phyloP scores from a whole-genome alignment of 2,797 vertebrate species.

The Tadarida brasiliensis region DNA sequence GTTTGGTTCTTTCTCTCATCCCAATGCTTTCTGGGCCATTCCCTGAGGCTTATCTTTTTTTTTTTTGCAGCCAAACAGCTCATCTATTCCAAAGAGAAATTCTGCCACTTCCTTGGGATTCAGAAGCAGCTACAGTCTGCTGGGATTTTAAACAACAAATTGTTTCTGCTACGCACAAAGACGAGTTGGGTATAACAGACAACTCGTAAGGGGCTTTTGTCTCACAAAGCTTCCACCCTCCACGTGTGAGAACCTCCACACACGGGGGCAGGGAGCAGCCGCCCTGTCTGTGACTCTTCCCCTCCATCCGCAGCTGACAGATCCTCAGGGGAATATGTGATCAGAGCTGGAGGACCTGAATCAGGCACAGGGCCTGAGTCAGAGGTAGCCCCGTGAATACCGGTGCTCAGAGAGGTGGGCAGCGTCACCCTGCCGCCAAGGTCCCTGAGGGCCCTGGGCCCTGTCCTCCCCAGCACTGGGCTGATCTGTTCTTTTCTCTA shows the following conservation, averaged over 20 bases:
- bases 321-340: not conserved
- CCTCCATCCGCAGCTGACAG: not conserved
- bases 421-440: accelerated
- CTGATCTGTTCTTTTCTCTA: not conserved
- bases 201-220: not conserved
- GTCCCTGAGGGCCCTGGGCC: not conserved
- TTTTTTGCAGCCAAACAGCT: slow-evolving; percentile 30
- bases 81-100: slow-evolving; percentile 52
- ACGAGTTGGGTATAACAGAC: not conserved
- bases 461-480: accelerated
- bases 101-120: not conserved
- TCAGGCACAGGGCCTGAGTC: not conserved
- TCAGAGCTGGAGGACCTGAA: not conserved
- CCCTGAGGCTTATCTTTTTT: slow-evolving; percentile 35
- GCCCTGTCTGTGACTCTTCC: not conserved
- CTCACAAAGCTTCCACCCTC: not conserved
- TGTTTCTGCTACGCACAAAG: slow-evolving; percentile 45
- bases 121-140: not conserved
- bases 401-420: not conserved
- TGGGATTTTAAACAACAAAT: slow-evolving; percentile 65
- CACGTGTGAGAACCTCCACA: not conserved
- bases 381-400: not conserved
- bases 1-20: slow-evolving; percentile 11
- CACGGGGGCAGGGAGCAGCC: too few relatives aligned
- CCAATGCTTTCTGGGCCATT: slow-evolving; percentile 2